phyloP scores from a whole-genome alignment of 2,113 vertebrate genomes.

The Oreochromis aureus region DNA sequence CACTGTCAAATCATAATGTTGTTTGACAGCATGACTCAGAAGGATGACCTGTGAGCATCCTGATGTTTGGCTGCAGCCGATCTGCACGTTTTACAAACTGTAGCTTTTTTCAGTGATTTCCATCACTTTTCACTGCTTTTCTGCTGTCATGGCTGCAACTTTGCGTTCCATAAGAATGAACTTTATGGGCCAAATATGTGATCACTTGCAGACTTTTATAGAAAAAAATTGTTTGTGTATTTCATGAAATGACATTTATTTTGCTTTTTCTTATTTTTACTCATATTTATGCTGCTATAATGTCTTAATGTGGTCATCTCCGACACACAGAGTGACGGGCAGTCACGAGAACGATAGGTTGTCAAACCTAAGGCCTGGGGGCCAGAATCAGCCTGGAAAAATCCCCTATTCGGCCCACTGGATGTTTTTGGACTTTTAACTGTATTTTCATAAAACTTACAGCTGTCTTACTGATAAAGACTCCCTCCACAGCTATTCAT shows the following conservation, averaged over 20 bases:
- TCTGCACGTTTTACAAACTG: not conserved
- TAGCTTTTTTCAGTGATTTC: not conserved
- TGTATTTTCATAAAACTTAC: not conserved
- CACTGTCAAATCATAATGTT: not conserved
- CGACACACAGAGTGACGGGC: not conserved
- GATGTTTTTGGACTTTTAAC: not conserved
- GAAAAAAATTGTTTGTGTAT: not conserved
- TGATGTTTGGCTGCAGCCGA: not conserved
- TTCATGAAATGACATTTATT: not conserved
- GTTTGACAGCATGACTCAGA: not conserved
- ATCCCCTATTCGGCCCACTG: not conserved
- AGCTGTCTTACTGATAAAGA: not conserved
- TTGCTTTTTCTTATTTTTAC: rapidly evolving
- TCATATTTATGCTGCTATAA: not conserved
- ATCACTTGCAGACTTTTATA: not conserved
- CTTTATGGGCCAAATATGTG: not conserved
- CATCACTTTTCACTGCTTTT: not conserved
- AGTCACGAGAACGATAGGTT: not conserved
- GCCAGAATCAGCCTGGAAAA: not conserved
- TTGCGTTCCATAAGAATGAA: not conserved
- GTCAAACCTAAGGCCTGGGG: not conserved
- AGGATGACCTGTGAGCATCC: not conserved
- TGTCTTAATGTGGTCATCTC: not conserved
- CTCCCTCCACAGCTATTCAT: not conserved
- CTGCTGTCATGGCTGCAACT: not conserved